These are phyloP conservation scores for Baryphthengus martii DNA, from an alignment of 2,113 vertebrate species.

Conservation along the genomic window DNA sequence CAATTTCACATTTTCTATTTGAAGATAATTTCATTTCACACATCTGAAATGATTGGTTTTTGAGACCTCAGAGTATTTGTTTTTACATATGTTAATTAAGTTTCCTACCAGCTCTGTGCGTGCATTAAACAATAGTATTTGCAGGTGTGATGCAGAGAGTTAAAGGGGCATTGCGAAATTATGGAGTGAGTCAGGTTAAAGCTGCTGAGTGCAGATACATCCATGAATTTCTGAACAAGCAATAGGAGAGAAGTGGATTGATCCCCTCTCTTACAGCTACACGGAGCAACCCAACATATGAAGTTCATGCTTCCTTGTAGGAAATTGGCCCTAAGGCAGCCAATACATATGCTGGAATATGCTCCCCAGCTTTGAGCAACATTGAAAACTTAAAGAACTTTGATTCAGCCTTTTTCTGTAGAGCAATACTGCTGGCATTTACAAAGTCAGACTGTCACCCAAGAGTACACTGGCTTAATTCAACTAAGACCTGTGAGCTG, in stretches of 20 bases:
- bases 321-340: neutral
- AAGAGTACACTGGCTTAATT: neutral
- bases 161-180: neutral
- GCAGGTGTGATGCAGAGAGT: neutral
- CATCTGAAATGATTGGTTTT: neutral
- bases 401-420: neutral
- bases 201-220: neutral
- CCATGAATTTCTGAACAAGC: neutral
- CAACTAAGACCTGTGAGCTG: neutral
- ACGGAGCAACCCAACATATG: neutral
- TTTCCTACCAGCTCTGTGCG: neutral
- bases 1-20: neutral
- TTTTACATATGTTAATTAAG: neutral
- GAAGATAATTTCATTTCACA: constrained; percentile 14
- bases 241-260: neutral
- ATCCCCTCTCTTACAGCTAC: neutral
- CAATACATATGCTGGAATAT: neutral
- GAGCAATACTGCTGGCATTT: neutral
- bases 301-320: neutral
- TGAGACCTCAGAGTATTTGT: neutral
- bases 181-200: neutral
- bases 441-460: neutral
- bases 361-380: neutral
- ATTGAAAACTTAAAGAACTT: neutral
- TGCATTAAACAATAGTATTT: neutral